Percentiles rank a stretch among this genome's conserved stretches.
phyloP scores from a whole-genome alignment of 1,140 invertebrate species.

The Parapsyche elsis region DNA sequence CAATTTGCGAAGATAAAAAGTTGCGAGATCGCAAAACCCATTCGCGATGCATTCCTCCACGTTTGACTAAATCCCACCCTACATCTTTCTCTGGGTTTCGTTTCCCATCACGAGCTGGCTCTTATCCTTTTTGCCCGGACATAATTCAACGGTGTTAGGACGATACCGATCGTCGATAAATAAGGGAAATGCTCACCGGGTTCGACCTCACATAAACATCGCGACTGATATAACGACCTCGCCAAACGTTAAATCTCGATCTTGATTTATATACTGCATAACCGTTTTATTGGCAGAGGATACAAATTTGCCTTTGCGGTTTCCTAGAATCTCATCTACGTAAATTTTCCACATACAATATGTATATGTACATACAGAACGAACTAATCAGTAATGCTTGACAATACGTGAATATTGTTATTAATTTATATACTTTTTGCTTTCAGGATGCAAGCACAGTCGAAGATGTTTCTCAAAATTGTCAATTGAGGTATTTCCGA shows the following conservation, averaged over 20 bases:
- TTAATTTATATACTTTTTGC: no score
- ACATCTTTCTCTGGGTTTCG: neutral
- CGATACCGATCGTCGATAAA: conserved; percentile 23
- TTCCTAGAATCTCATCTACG: no score
- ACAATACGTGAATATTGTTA: no score
- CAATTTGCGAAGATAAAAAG: no score
- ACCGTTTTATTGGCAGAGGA: neutral
- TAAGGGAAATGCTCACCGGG: conserved; percentile 13
- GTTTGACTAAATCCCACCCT: neutral
- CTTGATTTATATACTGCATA: conserved; percentile 3
- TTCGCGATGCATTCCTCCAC: no score
- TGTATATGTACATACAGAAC: no score
- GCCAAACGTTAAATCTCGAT: neutral
- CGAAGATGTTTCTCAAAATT: no score
- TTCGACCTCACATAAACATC: neutral
- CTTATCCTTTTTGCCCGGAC: neutral
- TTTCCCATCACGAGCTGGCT: conserved; percentile 18
- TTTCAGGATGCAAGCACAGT: no score
- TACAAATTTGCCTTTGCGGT: neutral
- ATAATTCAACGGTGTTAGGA: conserved; percentile 12
- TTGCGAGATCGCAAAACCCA: no score
- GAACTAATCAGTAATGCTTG: no score
- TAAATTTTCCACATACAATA: no score
- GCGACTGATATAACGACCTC: conserved; percentile 17
- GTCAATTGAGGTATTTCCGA: no score